These are phyloP conservation scores for Sus scrofa DNA, from an alignment of 2,113 vertebrate genomes.

Conservation along the genomic window T2T-Sscrofa CM000819.6:107417501-107418000, in stretches of 20 bases:
- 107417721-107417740: neutral
- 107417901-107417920: neutral
- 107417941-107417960: neutral
- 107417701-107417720: neutral
- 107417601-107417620: neutral
- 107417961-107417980: neutral
- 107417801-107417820: neutral
- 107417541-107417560: neutral
- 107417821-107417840: neutral
- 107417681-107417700: neutral
- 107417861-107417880: neutral
- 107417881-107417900: neutral
- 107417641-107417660: neutral
- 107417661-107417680: neutral
- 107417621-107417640: neutral
- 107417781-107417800: neutral
- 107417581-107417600: neutral
- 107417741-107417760: neutral
- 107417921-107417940: rapidly evolving
- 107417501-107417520: neutral
- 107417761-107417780: neutral
- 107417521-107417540: neutral
- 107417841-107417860: neutral
- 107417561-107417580: neutral
- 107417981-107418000: neutral